Evolutionary conservation across 2,888 invertebrate species (phyloP).

Genomic region (Agapetus fuscipes): DNA sequence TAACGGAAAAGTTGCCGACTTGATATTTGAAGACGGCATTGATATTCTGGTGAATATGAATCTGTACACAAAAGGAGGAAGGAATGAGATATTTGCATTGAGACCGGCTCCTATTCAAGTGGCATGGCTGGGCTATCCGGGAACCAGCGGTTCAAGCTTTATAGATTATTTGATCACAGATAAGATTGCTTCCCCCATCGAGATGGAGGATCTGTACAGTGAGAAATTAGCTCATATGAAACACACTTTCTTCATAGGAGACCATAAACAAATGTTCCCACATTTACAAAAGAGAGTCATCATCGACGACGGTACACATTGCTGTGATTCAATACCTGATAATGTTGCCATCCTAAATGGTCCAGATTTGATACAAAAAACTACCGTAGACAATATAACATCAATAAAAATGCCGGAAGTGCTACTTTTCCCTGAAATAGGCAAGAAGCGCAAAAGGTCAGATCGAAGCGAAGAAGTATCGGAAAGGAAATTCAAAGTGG

Average conservation of each 20-base stretch:
- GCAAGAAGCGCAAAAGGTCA: too few species aligned
- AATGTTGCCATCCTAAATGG: slow-evolving; percentile 89
- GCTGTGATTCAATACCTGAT: slow-evolving; percentile 55
- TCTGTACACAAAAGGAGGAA: slow-evolving; percentile 89
- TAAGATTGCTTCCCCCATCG: slow-evolving; percentile 73
- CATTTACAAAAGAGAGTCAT: slow-evolving; percentile 69
- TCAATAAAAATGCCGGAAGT: too few species aligned
- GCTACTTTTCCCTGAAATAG: too few species aligned
- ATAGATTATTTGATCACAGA: slow-evolving; percentile 94
- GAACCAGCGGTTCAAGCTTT: slow-evolving; percentile 84
- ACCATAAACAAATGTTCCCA: slow-evolving; percentile 91
- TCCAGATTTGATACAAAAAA: too few species aligned
- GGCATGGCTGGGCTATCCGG: slow-evolving; percentile 96
- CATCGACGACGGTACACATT: background rate
- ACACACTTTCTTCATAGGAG: slow-evolving; percentile 87
- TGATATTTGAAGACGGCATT: slow-evolving; percentile 78
- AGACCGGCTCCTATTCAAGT: slow-evolving; percentile 80
- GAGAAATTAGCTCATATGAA: slow-evolving; percentile 92
- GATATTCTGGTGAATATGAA: slow-evolving; percentile 93
- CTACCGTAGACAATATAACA: too few species aligned
- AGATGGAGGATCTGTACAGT: slow-evolving; percentile 72
- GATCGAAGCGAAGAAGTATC: too few species aligned
- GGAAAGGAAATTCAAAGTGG: too few species aligned
- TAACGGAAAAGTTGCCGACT: slow-evolving; percentile 86
- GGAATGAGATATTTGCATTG: slow-evolving; percentile 90